Percentiles rank a stretch among this genome's conserved stretches.
These are phyloP conservation scores for Ophioninae sp. DNA, from an alignment of 2,888 invertebrate species.

Conservation along the genomic window DNA sequence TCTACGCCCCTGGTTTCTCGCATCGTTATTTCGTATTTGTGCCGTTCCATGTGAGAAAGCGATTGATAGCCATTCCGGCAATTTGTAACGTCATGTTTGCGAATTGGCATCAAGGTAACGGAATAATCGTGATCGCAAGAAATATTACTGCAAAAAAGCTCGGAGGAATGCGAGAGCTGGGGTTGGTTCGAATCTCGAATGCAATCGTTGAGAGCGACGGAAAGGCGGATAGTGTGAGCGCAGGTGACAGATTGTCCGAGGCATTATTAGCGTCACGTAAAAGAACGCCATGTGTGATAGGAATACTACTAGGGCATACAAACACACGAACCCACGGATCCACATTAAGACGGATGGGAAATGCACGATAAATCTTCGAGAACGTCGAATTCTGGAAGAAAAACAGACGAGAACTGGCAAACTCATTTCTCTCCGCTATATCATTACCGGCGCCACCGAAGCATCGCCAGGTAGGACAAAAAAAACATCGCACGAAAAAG, in stretches of 20 bases:
- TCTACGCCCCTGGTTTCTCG: background rate
- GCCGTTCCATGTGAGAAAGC: conserved; percentile 18
- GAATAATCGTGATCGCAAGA: conserved; percentile 45
- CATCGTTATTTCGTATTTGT: conserved; percentile 34
- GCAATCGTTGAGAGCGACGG: background rate
- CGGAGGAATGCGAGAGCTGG: background rate
- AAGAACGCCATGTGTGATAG: conserved; percentile 43
- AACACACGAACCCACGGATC: background rate
- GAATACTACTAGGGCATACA: conserved; percentile 22
- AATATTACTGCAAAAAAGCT: conserved; percentile 34
- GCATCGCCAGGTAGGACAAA: background rate
- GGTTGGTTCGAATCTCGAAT: conserved; percentile 7
- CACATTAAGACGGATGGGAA: conserved; percentile 9
- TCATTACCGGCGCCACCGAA: conserved; percentile 9
- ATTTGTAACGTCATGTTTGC: conserved; percentile 43
- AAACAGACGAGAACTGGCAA: conserved; percentile 41
- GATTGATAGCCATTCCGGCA: conserved; percentile 21
- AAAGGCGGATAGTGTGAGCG: conserved; percentile 1
- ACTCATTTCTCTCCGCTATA: conserved; percentile 56
- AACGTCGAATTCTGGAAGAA: conserved; percentile 53
- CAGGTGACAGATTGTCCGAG: conserved; percentile 50
- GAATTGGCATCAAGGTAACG: conserved; percentile 24
- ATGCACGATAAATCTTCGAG: conserved; percentile 54
- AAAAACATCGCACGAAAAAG: conserved; percentile 12
- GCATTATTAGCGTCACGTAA: conserved; percentile 60